Base-by-base conservation (phyloP, 2,888 invertebrate genomes). In the Apamea monoglypha region DNA sequence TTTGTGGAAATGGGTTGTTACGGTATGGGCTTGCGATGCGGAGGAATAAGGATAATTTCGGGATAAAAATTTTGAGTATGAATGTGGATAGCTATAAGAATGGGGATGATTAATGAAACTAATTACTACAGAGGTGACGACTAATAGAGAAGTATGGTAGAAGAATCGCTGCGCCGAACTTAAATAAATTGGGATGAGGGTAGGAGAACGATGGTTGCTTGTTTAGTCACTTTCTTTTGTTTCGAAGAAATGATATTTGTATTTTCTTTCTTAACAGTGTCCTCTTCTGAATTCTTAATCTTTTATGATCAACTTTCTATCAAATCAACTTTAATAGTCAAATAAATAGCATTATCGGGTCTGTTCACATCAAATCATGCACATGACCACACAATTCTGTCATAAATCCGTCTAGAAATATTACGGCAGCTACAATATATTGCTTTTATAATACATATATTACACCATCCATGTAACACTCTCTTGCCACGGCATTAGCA, bases 321-420 rank as follows among this genome's bases (percentile, higher is more conserved):
- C 69, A 7, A 47, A 59, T 72, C 14, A 59, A 18, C n/a, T 70
- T 44, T 6, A 53, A 63, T 69, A 29, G 8, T 16, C 18, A 21
- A 67, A 59, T 32, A 50, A 21, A 14, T 29, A 53, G 1, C 32
- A 18, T 44, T 44, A 47, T 14, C n/a, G 21, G 71, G 29, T 63
- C 29, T 47, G 18, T 29, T 68, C 47, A 56, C 50, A 61, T 53
- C 71, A 36, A 36, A 16, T 56, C 61, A 29, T 59, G 32, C 56
- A 16, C 59, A 40, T 56, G 77, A 72, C 67, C 71, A 59, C 82
- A 82, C 61, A 70, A 32, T 80, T 59, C 64, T 84, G 40, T 71
- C 73, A 66, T 83, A 80, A 80, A 83, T 73, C 29, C 53, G 18
- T 61, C 74, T 40, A 32, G n/a, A n/a, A 70, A 76, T 70, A 47